A percentile compares a stretch with the other conserved stretches of the same genome.
These are phyloP conservation scores for Machimus rusticus DNA, from an alignment of 2,888 invertebrate species.

Conservation along the genomic window DNA sequence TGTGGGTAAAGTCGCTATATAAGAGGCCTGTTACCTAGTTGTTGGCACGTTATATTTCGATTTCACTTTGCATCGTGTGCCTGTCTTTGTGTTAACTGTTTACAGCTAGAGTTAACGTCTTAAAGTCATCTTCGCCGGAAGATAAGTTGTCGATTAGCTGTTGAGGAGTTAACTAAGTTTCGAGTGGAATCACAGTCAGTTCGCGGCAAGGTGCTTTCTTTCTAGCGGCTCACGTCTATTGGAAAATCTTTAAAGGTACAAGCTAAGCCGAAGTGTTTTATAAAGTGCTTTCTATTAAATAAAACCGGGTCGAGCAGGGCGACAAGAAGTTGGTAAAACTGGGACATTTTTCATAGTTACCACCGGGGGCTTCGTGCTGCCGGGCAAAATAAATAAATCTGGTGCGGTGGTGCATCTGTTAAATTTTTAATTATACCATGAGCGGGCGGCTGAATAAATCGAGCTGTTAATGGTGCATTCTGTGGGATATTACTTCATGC, in stretches of 20 bases:
- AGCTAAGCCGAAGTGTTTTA: background rate
- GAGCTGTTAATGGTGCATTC: background rate
- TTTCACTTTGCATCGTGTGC: conserved; percentile 3
- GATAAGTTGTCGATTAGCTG: conserved; percentile 34
- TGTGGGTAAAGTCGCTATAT: conserved; percentile 1
- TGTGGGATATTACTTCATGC: background rate
- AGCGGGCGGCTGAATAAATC: background rate
- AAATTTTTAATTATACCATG: background rate
- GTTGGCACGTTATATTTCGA: conserved; percentile 9
- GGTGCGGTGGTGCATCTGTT: background rate
- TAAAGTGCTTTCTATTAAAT: background rate
- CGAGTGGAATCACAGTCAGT: background rate
- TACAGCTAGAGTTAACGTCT: conserved; percentile 31
- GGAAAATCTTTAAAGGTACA: background rate
- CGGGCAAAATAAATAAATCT: background rate
- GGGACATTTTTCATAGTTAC: background rate
- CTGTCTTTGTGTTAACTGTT: conserved; percentile 31
- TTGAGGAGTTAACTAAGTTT: conserved; percentile 35
- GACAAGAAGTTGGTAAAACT: background rate
- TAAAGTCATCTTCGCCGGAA: background rate
- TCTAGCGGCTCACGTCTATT: background rate
- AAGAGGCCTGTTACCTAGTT: conserved; percentile 1
- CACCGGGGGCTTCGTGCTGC: background rate
- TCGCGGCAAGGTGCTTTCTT: background rate
- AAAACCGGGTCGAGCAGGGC: background rate